Evolutionary conservation across 1,140 invertebrate genomes (phyloP), one percentile per base, ranked within the genome.

Genomic region (Tribolium madens): DNA sequence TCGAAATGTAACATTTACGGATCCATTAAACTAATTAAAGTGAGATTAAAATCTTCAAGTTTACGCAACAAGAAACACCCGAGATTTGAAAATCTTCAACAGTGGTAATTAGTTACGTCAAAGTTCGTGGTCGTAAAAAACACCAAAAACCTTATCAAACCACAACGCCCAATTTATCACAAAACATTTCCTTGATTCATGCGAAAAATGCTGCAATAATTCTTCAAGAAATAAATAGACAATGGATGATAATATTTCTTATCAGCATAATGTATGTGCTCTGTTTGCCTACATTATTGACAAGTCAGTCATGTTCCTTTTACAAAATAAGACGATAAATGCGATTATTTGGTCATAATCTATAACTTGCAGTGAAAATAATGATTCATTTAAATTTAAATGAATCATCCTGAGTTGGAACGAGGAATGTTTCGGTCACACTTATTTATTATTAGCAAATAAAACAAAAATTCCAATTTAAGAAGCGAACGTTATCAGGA

Each of bases 1-100:
- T 10, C 36, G 36, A 42, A 42, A 42, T n/a, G n/a, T 42, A 42
- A 2, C 52, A 18, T 57, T 57, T 57, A 57, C 6, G 17, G 18
- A 57, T 57, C 18, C 52, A 57, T 57, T 57, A 57, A 57, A 57
- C 17, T 57, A 57, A 57, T 57, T 57, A 57, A 57, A 18, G 17
- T 12, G 10, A 17, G 52, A 57, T 57, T 21, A 57, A 57, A 57
- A 57, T 57, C 52, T 57, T 26, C 5, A 18, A 21, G 15, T 57
- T 57, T 57, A 18, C 52, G 52, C 52, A 57, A 57, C 52, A 57
- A 10, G 52, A 7, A 42, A 42, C 36, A 42, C 4, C 4, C 36
- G 36, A 10, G 36, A n/a, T 42, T 42, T 26, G 6, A 26, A 26
- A 26, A 26, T 26, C 21, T 26, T 26, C 21, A 26, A 26, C 21